Evolutionary conservation across 2,888 invertebrate genomes (phyloP), one percentile per base, ranked within the genome.

Genomic region (Temnothorax rugatulus): DNA sequence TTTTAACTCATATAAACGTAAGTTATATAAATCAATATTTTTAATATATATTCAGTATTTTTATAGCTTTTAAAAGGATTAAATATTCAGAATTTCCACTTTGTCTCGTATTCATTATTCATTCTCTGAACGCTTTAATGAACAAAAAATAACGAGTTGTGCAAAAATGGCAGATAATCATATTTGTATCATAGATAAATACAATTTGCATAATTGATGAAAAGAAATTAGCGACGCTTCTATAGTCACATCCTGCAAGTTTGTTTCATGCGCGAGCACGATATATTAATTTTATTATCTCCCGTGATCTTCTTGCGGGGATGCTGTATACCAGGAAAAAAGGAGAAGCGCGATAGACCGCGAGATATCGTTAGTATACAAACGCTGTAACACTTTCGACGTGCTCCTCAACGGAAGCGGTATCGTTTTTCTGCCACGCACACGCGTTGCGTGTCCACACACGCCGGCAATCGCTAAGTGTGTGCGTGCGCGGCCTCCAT

Each of bases 401-500:
- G 61, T 84, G 76, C 54, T 41, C 7, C 59, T 41, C 83, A 76
- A 85, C 84, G 75, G 86, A 85, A 89, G 86, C 84, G 34, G 21
- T 57, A 54, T 85, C 76, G 71, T 83, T 89, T 87, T 87, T 87
- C 79, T 75, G n/a, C 7, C 38, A 50, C 29, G 29, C 47, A 4
- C 61, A 44, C 64, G 66, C 34, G 66, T 47, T 47, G 34, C 54
- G 44, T 25, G 13, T 41, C 18, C 50, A 29, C 77, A 61, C 50
- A 54, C 52, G 18, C 47, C 63, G 61, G 50, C 74, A 50, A 68
- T 38, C 44, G 41, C 21, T 9, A 50, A n/a, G 52, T 57, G 75
- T 57, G 75, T 86, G 88, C 89, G 88, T 88, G 89, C 76, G 57
- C 87, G 68, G 74, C 75, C 81, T 83, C 82, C 88, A 88, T 90